Evolutionary conservation across 1,140 invertebrate species (phyloP), one percentile per base, ranked within the genome.

Genomic region (Conus ventricosus): DNA sequence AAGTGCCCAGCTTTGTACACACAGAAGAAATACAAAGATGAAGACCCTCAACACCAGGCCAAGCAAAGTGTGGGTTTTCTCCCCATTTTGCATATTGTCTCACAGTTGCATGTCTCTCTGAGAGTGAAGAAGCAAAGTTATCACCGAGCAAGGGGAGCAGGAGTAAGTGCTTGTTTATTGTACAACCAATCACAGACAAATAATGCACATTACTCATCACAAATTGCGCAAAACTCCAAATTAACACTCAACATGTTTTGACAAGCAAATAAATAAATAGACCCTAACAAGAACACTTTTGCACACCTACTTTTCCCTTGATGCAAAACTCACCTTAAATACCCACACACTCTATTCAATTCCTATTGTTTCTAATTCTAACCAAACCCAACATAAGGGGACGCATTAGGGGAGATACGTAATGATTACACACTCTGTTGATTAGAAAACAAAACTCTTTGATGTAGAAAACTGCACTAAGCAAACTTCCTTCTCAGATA

Each of bases 131-230:
- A 71, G 15, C 57, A n/a, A 71, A 71, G 20, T n/a, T n/a, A n/a
- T 71, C 67, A 71, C 67, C 23, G 67, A 71, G 67, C 20, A 6
- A 71, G 67, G 6, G 67, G 67, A 60, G 67, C 15, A 71, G 0
- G 67, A n/a, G 6, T 6, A 71, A 71, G 67, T 71, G 20, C 67
- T 71, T n/a, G 20, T 20, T 71, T 6, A 71, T 71, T 71, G 23
- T 71, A 71, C 67, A 71, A 71, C 67, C 67, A 71, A 71, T 71
- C 67, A 71, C 67, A 71, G 67, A 71, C 20, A 71, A 71, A 71
- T n/a, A 71, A 71, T 71, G 67, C 67, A 23, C 67, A 7, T 71
- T 71, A 13, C 67, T 71, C 67, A 71, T 71, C 67, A 71, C 67
- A 71, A 20, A n/a, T 1, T 7, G 20, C 67, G 6, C 23, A 71